Percentiles rank a stretch among this genome's conserved stretches.
phyloP scores from a whole-genome alignment of 1,140 invertebrate genomes.

The Meteorus sp. region DNA sequence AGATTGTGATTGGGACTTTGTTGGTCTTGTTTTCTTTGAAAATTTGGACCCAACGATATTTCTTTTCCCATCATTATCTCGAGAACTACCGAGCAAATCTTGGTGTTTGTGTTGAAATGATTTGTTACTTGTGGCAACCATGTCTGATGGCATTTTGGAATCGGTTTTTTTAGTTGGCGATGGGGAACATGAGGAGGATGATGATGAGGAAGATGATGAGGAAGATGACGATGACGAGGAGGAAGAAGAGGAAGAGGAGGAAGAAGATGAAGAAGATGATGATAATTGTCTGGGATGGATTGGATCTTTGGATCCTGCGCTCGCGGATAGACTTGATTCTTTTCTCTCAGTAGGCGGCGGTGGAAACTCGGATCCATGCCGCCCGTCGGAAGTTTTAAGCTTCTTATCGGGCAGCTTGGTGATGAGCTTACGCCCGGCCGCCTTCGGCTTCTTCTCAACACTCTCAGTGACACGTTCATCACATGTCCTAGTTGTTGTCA shows the following conservation, averaged over 20 bases:
- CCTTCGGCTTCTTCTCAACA: conserved; percentile 37
- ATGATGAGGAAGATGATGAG: conserved; percentile 14
- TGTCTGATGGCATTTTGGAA: conserved; percentile 29
- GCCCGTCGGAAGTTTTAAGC: conserved; percentile 83
- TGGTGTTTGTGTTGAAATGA: conserved; percentile 32
- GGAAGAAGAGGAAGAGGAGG: conserved; percentile 14
- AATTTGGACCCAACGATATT: conserved; percentile 53
- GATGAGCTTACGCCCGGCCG: conserved; percentile 64
- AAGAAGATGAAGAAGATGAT: conserved; percentile 14
- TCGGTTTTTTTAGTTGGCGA: conserved; percentile 28
- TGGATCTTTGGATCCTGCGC: conserved; percentile 46
- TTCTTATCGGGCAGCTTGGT: conserved; percentile 79
- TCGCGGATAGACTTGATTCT: conserved; percentile 65
- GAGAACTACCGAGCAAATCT: conserved; percentile 54
- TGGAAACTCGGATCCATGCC: conserved; percentile 73
- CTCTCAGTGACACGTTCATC: conserved; percentile 29
- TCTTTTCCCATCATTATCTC: conserved; percentile 60
- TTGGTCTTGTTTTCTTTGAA: conserved; percentile 48
- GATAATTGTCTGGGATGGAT: conserved; percentile 39
- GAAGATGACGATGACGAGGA: conserved; percentile 14
- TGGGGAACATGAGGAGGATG: conserved; percentile 17
- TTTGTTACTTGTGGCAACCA: conserved; percentile 21
- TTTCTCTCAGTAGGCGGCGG: conserved; percentile 73
- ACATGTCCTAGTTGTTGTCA: conserved; percentile 22
- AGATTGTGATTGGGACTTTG: conserved; percentile 24